phyloP scores from a whole-genome alignment of 1,140 invertebrate genomes.

The Diabrotica virgifera region DNA sequence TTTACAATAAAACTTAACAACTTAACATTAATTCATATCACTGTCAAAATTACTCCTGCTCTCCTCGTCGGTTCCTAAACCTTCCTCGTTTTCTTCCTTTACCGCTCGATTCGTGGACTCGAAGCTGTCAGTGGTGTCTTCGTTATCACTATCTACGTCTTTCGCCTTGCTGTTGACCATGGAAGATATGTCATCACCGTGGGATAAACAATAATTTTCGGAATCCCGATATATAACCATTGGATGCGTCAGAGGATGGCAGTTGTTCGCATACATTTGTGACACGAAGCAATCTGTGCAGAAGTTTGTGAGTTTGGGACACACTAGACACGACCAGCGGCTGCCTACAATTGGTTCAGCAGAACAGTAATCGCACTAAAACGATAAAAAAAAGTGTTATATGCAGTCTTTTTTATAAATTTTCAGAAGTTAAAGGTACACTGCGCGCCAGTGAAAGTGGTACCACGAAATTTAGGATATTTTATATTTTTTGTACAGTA shows the following conservation, averaged over 20 bases:
- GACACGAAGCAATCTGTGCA: slow-evolving; percentile 48
- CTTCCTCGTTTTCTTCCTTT: neutral
- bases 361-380: slow-evolving; percentile 65
- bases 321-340: slow-evolving; percentile 67
- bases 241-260: slow-evolving; percentile 43
- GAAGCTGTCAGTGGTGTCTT: neutral
- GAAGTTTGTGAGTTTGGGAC: slow-evolving; percentile 45
- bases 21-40: slow-evolving; percentile 3
- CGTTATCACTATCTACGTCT: slow-evolving; percentile 3
- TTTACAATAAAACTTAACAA: neutral
- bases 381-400: neutral
- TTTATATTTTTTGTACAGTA: too few relatives aligned
- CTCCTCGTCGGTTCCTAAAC: neutral
- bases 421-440: too few relatives aligned
- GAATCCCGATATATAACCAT: slow-evolving; percentile 20
- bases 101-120: neutral
- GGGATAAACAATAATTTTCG: neutral
- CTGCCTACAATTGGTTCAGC: slow-evolving; percentile 64
- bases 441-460: too few relatives aligned
- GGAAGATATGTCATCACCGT: slow-evolving; percentile 1
- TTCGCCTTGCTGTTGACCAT: neutral
- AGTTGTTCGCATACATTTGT: slow-evolving; percentile 44
- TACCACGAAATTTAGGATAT: too few relatives aligned
- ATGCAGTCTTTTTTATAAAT: too few relatives aligned
- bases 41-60: neutral